Conservation (phyloP, 1,140 invertebrate species). For the Triops longicaudatus region DNA sequence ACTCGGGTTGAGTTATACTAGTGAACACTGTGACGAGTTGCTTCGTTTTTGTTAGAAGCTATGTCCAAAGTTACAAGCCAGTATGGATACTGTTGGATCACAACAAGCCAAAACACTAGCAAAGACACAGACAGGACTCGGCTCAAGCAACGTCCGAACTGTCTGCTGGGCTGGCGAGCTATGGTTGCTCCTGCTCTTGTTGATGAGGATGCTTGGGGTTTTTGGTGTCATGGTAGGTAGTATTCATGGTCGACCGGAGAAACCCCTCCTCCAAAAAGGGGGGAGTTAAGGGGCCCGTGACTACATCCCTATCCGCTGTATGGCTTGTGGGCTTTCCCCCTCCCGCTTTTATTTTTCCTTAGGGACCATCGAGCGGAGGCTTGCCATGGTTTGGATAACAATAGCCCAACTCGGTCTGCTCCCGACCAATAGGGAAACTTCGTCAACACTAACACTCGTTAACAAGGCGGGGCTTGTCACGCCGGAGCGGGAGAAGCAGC, state of each 20-base stretch:
- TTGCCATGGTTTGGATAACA: neutral
- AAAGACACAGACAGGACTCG: neutral
- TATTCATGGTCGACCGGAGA: neutral
- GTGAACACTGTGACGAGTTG: no score
- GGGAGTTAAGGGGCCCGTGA: no score
- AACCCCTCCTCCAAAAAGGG: no score
- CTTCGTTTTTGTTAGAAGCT: no score
- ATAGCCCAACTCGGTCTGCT: neutral
- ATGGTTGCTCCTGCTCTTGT: neutral
- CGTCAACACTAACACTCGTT: neutral
- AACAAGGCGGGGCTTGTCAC: neutral
- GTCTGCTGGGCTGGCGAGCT: constrained; percentile 2
- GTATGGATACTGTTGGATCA: neutral
- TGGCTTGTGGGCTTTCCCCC: neutral
- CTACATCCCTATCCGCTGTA: neutral
- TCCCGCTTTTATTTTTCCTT: neutral
- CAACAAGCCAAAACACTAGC: neutral
- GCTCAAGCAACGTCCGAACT: neutral
- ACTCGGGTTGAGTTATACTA: no score
- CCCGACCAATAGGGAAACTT: neutral
- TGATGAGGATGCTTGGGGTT: constrained; percentile 7
- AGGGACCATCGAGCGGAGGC: neutral
- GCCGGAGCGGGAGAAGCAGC: neutral
- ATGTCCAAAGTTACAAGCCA: neutral
- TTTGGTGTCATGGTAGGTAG: neutral